Evolutionary conservation across 1,140 invertebrate species (phyloP).

Genomic region (Cotesia typhae): DNA sequence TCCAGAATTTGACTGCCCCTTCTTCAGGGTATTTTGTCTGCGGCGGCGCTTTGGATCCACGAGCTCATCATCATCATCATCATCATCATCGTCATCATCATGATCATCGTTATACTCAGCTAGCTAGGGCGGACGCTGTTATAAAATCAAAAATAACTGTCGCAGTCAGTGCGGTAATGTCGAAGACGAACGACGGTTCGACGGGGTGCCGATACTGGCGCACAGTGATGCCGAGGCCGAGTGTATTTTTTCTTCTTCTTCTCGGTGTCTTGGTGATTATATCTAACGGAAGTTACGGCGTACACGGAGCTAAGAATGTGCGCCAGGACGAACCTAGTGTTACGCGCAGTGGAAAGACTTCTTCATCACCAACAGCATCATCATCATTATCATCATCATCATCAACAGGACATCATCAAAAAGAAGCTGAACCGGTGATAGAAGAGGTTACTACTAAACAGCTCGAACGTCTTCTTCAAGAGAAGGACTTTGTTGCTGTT

Average conservation of each 20-base stretch:
- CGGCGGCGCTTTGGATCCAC: slow-evolving; percentile 28
- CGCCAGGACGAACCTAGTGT: slow-evolving; percentile 35
- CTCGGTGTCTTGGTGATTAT: slow-evolving; percentile 48
- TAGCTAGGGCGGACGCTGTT: slow-evolving; percentile 40
- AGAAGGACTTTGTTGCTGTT: slow-evolving; percentile 93
- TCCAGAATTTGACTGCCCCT: neutral
- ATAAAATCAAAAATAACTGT: slow-evolving; percentile 57
- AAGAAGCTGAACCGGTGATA: slow-evolving; percentile 79
- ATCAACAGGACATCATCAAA: slow-evolving; percentile 45
- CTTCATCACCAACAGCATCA: slow-evolving; percentile 29
- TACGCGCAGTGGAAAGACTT: slow-evolving; percentile 38
- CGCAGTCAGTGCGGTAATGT: slow-evolving; percentile 66
- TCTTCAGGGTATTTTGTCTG: slow-evolving; percentile 21
- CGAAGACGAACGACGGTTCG: slow-evolving; percentile 66
- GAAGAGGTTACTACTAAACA: slow-evolving; percentile 92
- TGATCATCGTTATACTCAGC: neutral
- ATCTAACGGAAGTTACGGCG: slow-evolving; percentile 38
- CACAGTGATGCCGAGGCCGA: slow-evolving; percentile 49
- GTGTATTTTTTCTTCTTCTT: slow-evolving; percentile 44
- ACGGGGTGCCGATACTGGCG: slow-evolving; percentile 56
- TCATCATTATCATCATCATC: slow-evolving; percentile 43
- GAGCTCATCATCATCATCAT: slow-evolving; percentile 18
- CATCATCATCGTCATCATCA: neutral
- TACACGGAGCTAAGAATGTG: slow-evolving; percentile 41
- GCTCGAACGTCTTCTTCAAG: slow-evolving; percentile 84